Evolutionary conservation across 2,797 vertebrate genomes (phyloP).

Genomic region (Aplochiton taeniatus): DNA sequence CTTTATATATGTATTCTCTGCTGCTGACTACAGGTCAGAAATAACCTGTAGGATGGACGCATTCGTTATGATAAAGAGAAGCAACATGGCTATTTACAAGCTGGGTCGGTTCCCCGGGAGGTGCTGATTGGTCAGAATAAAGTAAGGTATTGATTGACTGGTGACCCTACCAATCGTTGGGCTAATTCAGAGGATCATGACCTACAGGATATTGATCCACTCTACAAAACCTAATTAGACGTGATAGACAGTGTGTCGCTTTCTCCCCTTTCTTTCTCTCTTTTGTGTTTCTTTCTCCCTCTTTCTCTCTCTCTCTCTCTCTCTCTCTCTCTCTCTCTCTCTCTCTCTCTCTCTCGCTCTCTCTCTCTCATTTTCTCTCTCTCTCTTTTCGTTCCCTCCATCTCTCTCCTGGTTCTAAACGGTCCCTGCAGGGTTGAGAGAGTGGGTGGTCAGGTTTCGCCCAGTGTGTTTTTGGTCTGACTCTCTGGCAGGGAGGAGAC

Average conservation of each 20-base stretch:
- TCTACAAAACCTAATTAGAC: conserved; percentile 13
- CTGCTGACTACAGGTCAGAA: no score
- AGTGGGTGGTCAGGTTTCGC: neutral
- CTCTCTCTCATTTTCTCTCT: neutral
- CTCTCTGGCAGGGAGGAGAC: no score
- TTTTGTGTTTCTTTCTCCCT: neutral
- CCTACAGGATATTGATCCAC: conserved; percentile 39
- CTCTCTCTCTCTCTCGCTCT: neutral
- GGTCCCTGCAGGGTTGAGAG: neutral
- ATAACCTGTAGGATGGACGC: no score
- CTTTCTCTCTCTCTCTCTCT: neutral
- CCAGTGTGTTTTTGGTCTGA: neutral
- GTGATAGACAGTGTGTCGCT: conserved; percentile 2
- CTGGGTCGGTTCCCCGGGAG: neutral
- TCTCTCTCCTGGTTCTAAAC: neutral
- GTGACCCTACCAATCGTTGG: conserved; percentile 4
- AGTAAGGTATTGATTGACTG: conserved; percentile 26
- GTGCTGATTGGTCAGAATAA: conserved; percentile 20
- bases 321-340: neutral
- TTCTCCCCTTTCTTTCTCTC: neutral
- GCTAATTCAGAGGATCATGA: conserved; percentile 10
- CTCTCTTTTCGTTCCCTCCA: neutral
- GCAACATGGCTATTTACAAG: neutral
- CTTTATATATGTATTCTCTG: no score
- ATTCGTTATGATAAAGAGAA: neutral